A percentile compares a stretch with the other conserved stretches of the same genome.
These are phyloP conservation scores for Fistularia tabacaria DNA, from an alignment of 2,797 vertebrate species.

Conservation along the genomic window DNA sequence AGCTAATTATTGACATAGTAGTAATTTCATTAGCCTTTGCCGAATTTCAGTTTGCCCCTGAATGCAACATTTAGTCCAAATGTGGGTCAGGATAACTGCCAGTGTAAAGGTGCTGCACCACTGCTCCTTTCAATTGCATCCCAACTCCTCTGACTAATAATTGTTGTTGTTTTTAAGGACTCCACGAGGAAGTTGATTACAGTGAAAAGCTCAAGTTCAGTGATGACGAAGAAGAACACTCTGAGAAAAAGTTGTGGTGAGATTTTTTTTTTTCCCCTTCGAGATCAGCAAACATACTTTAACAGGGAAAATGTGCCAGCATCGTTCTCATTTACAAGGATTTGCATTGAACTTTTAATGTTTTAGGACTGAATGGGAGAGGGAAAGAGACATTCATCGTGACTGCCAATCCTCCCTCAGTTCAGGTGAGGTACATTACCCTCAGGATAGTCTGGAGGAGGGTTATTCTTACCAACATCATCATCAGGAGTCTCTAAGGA, in stretches of 20 bases:
- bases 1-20: no score
- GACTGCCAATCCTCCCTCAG: constrained; percentile 82
- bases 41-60: no score
- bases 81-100: no score
- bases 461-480: constrained; percentile 74
- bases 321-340: not conserved
- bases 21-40: no score
- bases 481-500: constrained; percentile 74
- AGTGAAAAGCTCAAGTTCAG: constrained; percentile 97
- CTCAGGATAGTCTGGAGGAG: constrained; percentile 79
- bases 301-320: not conserved
- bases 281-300: not conserved
- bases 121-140: not conserved
- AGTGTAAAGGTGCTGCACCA: no score
- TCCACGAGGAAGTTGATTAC: constrained; percentile 98
- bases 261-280: constrained; percentile 14
- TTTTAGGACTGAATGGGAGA: constrained; percentile 82
- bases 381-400: constrained; percentile 65
- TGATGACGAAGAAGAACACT: constrained; percentile 89
- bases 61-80: no score
- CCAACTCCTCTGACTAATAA: not conserved
- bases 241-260: constrained; percentile 84
- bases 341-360: constrained; percentile 11
- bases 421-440: constrained; percentile 81
- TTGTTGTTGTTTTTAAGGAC: constrained; percentile 69